phyloP scores from a whole-genome alignment of 2,888 invertebrate species.

The Tipula helvola region DNA sequence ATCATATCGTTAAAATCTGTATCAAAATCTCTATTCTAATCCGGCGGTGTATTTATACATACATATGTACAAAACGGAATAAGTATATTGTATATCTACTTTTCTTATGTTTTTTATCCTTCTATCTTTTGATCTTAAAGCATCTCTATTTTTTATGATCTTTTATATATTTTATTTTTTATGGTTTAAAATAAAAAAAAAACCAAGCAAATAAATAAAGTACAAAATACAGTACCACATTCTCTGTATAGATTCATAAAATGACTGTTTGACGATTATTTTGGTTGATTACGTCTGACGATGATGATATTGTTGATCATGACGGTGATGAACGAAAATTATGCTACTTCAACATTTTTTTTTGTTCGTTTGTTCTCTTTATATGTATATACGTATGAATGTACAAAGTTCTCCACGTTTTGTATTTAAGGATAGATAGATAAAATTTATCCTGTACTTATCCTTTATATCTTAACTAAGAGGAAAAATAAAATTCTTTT shows the following conservation, averaged over 20 bases:
- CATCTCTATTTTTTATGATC: background rate
- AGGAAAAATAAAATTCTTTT: background rate
- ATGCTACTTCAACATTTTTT: background rate
- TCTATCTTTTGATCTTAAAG: background rate
- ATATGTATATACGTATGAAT: background rate
- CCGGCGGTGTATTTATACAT: background rate
- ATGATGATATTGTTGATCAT: background rate
- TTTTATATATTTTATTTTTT: background rate
- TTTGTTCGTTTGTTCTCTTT: background rate
- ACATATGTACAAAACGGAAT: background rate
- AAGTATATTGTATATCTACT: too few relatives aligned
- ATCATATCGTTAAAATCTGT: background rate
- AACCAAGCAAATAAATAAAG: too few relatives aligned
- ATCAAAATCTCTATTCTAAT: background rate
- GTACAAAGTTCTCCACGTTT: background rate
- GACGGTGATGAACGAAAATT: background rate
- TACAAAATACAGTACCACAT: background rate
- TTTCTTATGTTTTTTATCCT: background rate
- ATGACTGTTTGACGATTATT: background rate
- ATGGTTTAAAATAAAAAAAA: background rate
- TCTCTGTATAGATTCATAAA: background rate
- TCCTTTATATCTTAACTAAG: background rate
- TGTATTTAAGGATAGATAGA: background rate
- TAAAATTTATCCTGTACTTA: background rate
- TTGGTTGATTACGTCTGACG: background rate